These are phyloP conservation scores for Molossus alvarezi DNA, from an alignment of 2,797 vertebrate species.

Conservation along the genomic window DNA sequence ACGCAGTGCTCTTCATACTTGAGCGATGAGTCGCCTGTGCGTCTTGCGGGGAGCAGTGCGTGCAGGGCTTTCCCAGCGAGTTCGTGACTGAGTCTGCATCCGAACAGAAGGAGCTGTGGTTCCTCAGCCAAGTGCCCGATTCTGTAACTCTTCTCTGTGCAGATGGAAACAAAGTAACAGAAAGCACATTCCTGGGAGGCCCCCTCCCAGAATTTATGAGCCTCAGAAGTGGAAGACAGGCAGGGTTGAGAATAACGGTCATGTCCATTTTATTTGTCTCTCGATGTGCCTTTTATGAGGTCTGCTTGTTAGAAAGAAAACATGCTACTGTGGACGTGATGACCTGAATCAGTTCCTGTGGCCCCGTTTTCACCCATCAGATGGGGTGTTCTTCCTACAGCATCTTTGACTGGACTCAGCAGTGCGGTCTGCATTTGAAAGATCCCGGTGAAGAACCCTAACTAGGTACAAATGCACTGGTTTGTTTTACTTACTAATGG, in stretches of 20 bases:
- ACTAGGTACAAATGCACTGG: conserved; percentile 6
- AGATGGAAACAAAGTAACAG: background rate
- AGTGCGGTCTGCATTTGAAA: background rate
- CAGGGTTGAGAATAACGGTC: background rate
- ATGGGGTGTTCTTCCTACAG: background rate
- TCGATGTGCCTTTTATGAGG: background rate
- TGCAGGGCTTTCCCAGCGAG: background rate
- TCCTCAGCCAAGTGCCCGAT: conserved; percentile 20
- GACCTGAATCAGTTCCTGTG: background rate
- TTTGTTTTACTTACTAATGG: conserved; percentile 55
- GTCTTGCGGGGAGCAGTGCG: background rate
- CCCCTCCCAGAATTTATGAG: background rate
- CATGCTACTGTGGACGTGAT: background rate
- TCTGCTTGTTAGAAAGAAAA: conserved; percentile 12
- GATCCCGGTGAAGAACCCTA: background rate
- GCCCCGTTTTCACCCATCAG: background rate
- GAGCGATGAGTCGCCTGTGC: background rate
- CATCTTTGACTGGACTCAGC: conserved; percentile 18
- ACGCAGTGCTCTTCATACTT: background rate
- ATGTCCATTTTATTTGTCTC: background rate
- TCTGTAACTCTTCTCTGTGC: conserved; percentile 4
- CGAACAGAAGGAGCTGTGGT: conserved; percentile 54
- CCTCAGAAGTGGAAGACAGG: background rate
- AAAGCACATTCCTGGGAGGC: background rate
- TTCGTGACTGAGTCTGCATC: background rate